A percentile compares a stretch with the other conserved stretches of the same genome.
phyloP scores from a whole-genome alignment of 1,140 invertebrate species.

The Tetraneura akinire region DNA sequence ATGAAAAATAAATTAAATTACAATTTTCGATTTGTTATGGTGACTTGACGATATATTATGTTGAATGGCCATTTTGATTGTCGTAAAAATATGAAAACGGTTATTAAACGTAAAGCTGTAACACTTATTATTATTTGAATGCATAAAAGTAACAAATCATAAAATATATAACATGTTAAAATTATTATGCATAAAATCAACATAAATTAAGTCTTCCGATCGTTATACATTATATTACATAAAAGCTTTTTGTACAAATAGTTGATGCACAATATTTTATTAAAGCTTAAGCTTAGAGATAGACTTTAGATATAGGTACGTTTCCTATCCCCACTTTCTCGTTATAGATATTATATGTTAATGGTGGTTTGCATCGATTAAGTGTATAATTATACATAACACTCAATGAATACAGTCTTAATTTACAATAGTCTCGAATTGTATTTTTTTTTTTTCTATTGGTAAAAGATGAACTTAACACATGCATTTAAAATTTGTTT shows the following conservation, averaged over 20 bases:
- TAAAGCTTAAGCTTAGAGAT: too few relatives aligned
- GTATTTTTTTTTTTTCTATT: background rate
- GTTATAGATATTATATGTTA: constrained; percentile 7
- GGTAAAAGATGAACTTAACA: background rate
- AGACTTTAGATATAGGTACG: background rate
- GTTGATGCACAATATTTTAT: too few relatives aligned
- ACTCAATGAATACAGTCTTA: constrained; percentile 3
- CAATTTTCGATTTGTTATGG: background rate
- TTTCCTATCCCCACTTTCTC: background rate
- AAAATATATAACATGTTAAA: too few relatives aligned
- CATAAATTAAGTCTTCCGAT: too few relatives aligned
- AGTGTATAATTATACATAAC: too few relatives aligned
- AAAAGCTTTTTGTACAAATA: too few relatives aligned
- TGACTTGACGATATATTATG: background rate
- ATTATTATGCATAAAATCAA: too few relatives aligned
- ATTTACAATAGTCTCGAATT: constrained; percentile 6
- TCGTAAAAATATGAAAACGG: background rate
- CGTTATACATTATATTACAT: too few relatives aligned
- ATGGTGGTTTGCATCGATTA: background rate
- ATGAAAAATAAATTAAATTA: background rate
- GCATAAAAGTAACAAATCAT: too few relatives aligned
- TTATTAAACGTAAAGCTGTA: too few relatives aligned
- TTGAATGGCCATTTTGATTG: background rate
- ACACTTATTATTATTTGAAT: too few relatives aligned
- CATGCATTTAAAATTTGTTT: background rate